A percentile compares a stretch with the other conserved stretches of the same genome.
Evolutionary conservation across 2,113 vertebrate genomes (phyloP).

Genomic region (Gorsachius goisagi): DNA sequence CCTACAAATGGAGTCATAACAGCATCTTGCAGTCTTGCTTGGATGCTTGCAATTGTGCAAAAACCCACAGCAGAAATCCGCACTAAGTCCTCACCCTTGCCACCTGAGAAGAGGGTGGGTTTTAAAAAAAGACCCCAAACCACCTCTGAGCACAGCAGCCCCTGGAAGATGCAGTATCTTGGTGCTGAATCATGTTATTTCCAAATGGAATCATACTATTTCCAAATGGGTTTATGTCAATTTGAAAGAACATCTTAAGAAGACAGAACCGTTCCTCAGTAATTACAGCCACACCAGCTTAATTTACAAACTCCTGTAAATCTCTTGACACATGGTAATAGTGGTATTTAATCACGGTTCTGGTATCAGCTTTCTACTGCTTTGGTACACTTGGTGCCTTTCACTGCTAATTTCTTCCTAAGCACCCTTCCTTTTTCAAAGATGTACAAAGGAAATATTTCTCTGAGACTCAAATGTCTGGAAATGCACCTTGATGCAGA

Average conservation of each 20-base stretch:
- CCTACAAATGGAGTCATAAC: constrained; percentile 4
- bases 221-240: not conserved
- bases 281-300: not conserved
- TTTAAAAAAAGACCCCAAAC: not conserved
- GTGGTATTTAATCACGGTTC: not conserved
- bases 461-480: not conserved
- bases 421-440: not conserved
- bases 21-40: not conserved
- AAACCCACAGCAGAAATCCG: not conserved
- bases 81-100: not conserved
- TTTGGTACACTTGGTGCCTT: not conserved
- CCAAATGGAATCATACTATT: not conserved
- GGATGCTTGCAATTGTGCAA: not conserved
- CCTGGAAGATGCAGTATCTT: not conserved
- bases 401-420: not conserved
- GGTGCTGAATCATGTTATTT: not conserved
- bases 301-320: constrained; percentile 2
- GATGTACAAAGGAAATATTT: not conserved
- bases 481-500: not conserved
- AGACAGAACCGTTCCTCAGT: not conserved
- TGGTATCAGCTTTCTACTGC: not conserved
- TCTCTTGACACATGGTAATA: not conserved
- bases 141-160: not conserved
- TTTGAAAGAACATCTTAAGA: not conserved
- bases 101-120: not conserved